Percentiles rank a stretch among this genome's conserved stretches.
These are phyloP conservation scores for Venturia canescens DNA, from an alignment of 1,140 invertebrate species.

Conservation along the genomic window DNA sequence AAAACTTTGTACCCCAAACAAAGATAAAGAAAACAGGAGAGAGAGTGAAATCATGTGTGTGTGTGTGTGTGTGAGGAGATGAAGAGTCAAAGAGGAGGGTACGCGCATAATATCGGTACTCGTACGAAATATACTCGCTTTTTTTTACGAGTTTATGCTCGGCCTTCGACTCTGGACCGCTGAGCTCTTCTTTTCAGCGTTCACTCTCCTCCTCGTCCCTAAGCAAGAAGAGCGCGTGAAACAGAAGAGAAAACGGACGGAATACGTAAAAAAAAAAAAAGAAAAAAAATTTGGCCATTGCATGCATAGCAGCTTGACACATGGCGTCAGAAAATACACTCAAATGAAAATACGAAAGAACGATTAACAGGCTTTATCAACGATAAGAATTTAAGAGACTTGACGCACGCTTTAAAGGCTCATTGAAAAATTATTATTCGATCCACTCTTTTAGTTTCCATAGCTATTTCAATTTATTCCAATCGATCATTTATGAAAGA, in stretches of 20 bases:
- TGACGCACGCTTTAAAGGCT: too few species aligned
- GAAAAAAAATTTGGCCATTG: neutral
- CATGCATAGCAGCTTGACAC: neutral
- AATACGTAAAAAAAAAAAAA: neutral
- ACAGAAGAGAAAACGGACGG: neutral
- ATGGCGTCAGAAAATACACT: neutral
- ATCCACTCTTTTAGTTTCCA: too few species aligned
- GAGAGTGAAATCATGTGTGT: neutral
- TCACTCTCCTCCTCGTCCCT: neutral
- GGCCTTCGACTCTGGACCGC: conserved; percentile 9
- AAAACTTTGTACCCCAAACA: neutral
- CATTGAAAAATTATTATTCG: too few species aligned
- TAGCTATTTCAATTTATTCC: too few species aligned
- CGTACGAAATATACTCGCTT: neutral
- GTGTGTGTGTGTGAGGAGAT: neutral
- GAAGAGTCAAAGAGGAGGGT: neutral
- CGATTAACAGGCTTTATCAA: too few species aligned
- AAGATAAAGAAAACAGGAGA: neutral
- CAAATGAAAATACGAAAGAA: neutral
- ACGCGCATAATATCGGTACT: neutral
- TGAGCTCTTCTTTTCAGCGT: neutral
- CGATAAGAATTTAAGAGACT: too few species aligned
- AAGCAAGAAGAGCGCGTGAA: neutral
- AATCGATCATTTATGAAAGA: too few species aligned
- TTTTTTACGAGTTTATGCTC: neutral